phyloP scores from a whole-genome alignment of 2,888 invertebrate genomes.

The Perdita meconis region DNA sequence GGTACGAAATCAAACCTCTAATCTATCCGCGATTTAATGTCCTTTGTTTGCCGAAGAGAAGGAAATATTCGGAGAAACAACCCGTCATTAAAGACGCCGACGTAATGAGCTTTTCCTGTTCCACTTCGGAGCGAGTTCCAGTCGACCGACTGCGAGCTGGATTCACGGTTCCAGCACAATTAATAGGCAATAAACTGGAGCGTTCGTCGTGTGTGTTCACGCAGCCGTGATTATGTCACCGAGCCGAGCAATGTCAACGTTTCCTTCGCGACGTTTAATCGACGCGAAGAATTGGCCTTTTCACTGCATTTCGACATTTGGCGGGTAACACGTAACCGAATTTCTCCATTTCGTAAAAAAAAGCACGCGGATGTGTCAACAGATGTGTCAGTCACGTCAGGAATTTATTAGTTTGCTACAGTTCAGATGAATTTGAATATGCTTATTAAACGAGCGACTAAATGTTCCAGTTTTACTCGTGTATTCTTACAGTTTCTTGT shows the following conservation, averaged over 20 bases:
- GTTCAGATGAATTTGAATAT: neutral
- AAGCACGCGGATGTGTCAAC: neutral
- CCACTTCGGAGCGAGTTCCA: constrained; percentile 5
- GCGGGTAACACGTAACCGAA: constrained; percentile 9
- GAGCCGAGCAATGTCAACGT: neutral
- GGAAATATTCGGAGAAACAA: neutral
- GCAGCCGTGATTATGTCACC: constrained; percentile 34
- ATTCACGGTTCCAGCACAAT: constrained; percentile 18
- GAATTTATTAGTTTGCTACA: neutral
- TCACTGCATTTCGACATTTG: constrained; percentile 3
- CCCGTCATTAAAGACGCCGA: neutral
- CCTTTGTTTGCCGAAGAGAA: constrained; percentile 2
- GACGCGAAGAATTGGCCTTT: neutral
- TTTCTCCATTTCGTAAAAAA: constrained; percentile 35
- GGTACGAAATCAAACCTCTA: neutral
- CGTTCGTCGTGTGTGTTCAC: neutral
- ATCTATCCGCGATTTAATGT: constrained; percentile 16
- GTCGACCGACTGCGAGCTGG: constrained; percentile 18
- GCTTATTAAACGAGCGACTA: neutral
- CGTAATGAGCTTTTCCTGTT: constrained; percentile 26
- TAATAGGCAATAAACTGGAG: constrained; percentile 20
- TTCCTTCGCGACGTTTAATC: neutral
- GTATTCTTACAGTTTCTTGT: neutral
- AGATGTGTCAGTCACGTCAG: neutral
- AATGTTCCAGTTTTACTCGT: neutral